Conservation (phyloP, 1,140 invertebrate species). For the Centruroides vittatus region DNA sequence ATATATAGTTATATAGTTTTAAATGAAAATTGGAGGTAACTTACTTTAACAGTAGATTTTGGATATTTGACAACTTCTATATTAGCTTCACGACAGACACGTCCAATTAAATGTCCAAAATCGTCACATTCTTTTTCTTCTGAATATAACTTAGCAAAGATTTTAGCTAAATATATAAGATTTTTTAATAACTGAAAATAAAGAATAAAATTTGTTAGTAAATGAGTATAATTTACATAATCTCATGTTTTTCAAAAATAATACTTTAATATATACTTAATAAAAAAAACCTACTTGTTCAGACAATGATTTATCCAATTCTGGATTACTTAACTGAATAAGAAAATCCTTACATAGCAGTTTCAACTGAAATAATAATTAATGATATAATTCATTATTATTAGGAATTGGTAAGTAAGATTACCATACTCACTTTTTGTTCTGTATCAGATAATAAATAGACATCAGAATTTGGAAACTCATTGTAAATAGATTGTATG, state of each 20-base stretch:
- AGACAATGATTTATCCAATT: slow-evolving; percentile 24
- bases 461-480: no score
- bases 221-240: neutral
- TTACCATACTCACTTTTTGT: no score
- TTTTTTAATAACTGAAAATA: slow-evolving; percentile 41
- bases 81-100: slow-evolving; percentile 50
- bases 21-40: neutral
- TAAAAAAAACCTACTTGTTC: slow-evolving; percentile 22
- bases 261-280: neutral
- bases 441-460: no score
- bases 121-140: neutral
- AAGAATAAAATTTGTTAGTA: neutral
- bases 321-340: slow-evolving; percentile 47
- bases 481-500: slow-evolving; percentile 18
- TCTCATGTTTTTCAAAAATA: no score
- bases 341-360: slow-evolving; percentile 54
- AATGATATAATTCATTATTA: no score
- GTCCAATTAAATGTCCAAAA: slow-evolving; percentile 46
- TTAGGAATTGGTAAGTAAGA: no score
- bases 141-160: slow-evolving; percentile 34
- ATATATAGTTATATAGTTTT: no score
- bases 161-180: slow-evolving; percentile 48
- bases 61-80: slow-evolving; percentile 46
- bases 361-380: slow-evolving; percentile 32
- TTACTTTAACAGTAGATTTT: slow-evolving; percentile 35